Percentiles rank a stretch among this genome's conserved stretches.
These are phyloP conservation scores for Chrysogorgia sp. DNA, from an alignment of 92 coral and sea anemone species.

Conservation along the genomic window DNA sequence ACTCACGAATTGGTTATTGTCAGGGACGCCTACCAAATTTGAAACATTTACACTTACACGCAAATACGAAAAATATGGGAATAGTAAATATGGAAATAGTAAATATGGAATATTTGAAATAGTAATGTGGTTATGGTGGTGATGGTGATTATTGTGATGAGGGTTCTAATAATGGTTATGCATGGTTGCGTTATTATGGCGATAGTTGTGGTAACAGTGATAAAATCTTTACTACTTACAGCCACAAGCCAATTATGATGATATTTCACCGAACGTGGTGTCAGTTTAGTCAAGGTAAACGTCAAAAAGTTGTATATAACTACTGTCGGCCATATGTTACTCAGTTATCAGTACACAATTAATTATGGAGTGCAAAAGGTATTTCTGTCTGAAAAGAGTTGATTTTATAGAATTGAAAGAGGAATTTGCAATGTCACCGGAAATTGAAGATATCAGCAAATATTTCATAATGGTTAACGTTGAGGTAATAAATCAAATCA, in stretches of 20 bases:
- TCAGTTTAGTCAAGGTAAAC: slow-evolving; percentile 85
- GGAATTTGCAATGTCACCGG: slow-evolving; percentile 75
- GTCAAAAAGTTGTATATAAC: background rate
- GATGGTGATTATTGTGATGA: no score
- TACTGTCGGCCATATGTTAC: background rate
- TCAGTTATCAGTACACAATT: background rate
- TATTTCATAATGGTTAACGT: slow-evolving; percentile 87
- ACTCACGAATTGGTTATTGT: no score
- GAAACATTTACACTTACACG: no score
- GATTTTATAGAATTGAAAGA: slow-evolving; percentile 77
- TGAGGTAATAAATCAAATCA: slow-evolving; percentile 57
- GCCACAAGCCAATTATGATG: slow-evolving; percentile 84
- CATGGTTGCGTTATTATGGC: no score
- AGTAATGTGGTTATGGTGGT: no score
- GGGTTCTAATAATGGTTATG: no score
- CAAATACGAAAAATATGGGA: no score
- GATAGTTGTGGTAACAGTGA: no score
- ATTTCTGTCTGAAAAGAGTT: no score
- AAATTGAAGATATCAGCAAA: slow-evolving; percentile 76
- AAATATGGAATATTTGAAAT: no score
- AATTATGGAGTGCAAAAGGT: background rate
- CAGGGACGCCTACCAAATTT: no score
- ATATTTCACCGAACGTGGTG: slow-evolving; percentile 92
- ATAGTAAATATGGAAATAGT: no score
- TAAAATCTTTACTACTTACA: slow-evolving; percentile 22